Conservation (phyloP, 2,113 vertebrate genomes). For the Syrmaticus mikado region DNA sequence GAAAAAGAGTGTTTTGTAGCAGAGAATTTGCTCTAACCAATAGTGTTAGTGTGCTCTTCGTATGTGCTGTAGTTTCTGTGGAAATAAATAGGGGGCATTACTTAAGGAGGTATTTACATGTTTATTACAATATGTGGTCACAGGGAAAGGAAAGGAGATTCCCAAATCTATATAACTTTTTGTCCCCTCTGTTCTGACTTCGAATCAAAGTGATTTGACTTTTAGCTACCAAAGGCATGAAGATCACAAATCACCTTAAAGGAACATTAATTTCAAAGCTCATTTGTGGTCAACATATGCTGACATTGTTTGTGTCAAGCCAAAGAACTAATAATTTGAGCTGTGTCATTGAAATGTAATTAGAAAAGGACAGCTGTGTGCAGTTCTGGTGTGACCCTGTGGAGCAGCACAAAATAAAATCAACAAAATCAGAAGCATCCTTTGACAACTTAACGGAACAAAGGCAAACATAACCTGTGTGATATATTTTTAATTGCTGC, state of each 20-base stretch:
- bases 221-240: not conserved
- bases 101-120: not conserved
- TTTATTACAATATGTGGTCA: not conserved
- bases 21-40: not conserved
- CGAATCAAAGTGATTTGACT: not conserved
- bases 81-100: not conserved
- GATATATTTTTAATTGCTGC: conserved; percentile 16
- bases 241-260: conserved; percentile 12
- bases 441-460: conserved; percentile 16
- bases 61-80: not conserved
- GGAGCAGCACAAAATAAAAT: not conserved
- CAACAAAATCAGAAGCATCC: not conserved
- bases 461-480: not conserved
- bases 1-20: not conserved
- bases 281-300: not conserved
- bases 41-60: not conserved
- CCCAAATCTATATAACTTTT: not conserved
- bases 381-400: not conserved
- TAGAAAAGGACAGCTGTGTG: conserved; percentile 2
- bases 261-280: not conserved
- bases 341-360: conserved; percentile 8
- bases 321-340: not conserved
- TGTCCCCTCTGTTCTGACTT: not conserved
- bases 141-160: not conserved
- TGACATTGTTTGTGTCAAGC: not conserved